Base-by-base conservation (phyloP, 2,113 vertebrate species). In the Macroglossus sobrinus region DNA sequence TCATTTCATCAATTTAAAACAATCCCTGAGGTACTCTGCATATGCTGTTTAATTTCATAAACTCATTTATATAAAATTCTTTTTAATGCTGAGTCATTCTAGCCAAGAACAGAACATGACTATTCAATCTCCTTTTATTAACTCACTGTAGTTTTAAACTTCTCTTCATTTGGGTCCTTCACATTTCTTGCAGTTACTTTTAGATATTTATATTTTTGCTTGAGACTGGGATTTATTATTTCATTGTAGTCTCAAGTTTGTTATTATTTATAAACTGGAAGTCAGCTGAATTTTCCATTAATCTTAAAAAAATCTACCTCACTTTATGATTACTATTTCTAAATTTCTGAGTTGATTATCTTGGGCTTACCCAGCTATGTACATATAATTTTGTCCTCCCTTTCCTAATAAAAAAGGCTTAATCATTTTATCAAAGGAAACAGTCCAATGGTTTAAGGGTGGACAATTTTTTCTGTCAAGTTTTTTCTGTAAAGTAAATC, bases 271-370 rank as follows among this genome's bases (percentile, higher is more conserved):
- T 35, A 68, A 90, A 74, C 47, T 89, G 30, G n/a, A 96, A 85
- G 76, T 19, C 43, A 90, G 72, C 1, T 79, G n/a, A 89, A 92
- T 35, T 84, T 95, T 72, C 16, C 14, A 93, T 68, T 85, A 72
- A 26, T 69, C 89, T 59, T 19, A 19, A 47, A 89, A 96, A 95
- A 63, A 50, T 4, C 1, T 43, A 78, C 2, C 5, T 88, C 10
- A 88, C 66, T 96, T 84, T 68, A 81, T 72, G 45, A 55, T 63
- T 91, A 84, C 35, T 89, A 94, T 64, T 86, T 95, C 22, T n/a
- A 95, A 93, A 45, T 95, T 92, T 91, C 59, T 80, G 14, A 94
- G 22, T 45, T 69, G 59, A 71, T 43, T 86, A 84, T 38, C 40
- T 94, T 89, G 28, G 16, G 13, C 28, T 93, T 91, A 93, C 12